Percentiles rank a stretch among this genome's conserved stretches.
These are phyloP conservation scores for Iphiclides podalirius DNA, from an alignment of 2,888 invertebrate genomes.

Conservation along the genomic window DNA sequence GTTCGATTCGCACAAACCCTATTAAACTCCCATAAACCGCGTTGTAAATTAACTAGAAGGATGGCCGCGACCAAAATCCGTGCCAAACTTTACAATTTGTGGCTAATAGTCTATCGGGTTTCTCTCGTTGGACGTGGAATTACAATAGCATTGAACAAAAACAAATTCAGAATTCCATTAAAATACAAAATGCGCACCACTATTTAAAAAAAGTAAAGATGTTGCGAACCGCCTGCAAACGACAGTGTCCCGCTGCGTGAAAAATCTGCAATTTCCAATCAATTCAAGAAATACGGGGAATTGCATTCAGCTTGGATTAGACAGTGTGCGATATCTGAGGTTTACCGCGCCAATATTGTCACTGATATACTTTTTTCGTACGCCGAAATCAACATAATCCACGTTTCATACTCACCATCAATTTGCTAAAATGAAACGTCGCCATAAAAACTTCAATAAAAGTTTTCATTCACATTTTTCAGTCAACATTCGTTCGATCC, in stretches of 20 bases:
- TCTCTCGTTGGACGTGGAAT: conserved; percentile 17
- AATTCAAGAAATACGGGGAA: conserved; percentile 53
- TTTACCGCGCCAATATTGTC: conserved; percentile 72
- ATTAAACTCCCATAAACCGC: conserved; percentile 61
- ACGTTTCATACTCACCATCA: conserved; percentile 53
- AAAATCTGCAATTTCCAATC: conserved; percentile 36
- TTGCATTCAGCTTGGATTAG: conserved; percentile 45
- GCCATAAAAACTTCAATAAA: conserved; percentile 26
- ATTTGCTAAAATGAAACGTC: conserved; percentile 39
- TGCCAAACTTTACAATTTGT: conserved; percentile 44
- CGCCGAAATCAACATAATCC: conserved; percentile 63
- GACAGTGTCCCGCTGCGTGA: conserved; percentile 20
- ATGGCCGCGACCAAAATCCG: conserved; percentile 42
- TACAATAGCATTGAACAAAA: not conserved
- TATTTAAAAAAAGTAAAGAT: not conserved
- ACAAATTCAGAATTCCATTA: not conserved
- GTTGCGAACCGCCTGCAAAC: conserved; percentile 13
- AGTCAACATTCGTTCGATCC: conserved; percentile 15
- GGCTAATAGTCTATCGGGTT: conserved; percentile 36
- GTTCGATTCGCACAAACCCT: conserved; percentile 40
- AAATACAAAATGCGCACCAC: not conserved
- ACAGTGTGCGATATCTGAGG: conserved; percentile 69
- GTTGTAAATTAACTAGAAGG: conserved; percentile 56
- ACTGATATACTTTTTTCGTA: conserved; percentile 56
- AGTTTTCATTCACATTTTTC: no score